Evolutionary conservation across 92 coral and sea anemone species (phyloP).

Genomic region (Zoanthus solanderi): DNA sequence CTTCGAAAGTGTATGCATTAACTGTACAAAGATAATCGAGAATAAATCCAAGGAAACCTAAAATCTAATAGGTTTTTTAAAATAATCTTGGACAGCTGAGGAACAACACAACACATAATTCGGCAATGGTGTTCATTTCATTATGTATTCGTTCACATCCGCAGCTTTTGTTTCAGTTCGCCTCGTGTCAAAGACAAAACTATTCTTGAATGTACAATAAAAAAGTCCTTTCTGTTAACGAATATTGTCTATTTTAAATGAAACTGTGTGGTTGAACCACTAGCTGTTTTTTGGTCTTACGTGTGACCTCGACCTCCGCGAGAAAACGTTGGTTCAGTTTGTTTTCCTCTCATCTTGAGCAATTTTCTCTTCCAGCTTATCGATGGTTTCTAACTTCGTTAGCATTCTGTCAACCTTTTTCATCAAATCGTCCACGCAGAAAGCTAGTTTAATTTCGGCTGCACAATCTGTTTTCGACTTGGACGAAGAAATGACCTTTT

Average conservation of each 20-base stretch:
- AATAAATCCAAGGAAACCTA: background rate
- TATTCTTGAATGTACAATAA: background rate
- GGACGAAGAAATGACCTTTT: slow-evolving; percentile 6
- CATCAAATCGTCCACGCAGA: slow-evolving; percentile 52
- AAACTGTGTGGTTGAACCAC: background rate
- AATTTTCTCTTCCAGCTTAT: slow-evolving; percentile 39
- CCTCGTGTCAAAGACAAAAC: background rate
- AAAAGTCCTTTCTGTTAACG: background rate
- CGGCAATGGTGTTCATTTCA: background rate
- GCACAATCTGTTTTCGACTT: slow-evolving; percentile 35
- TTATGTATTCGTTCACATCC: background rate
- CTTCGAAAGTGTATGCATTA: background rate
- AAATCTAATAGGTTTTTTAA: no score
- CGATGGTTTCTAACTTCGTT: slow-evolving; percentile 41
- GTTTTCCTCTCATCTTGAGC: slow-evolving; percentile 16
- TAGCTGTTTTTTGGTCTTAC: background rate
- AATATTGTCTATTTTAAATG: background rate
- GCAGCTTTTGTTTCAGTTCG: background rate
- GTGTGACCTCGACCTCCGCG: background rate
- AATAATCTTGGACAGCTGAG: background rate
- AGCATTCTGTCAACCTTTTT: slow-evolving; percentile 48
- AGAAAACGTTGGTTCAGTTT: background rate
- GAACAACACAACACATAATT: background rate
- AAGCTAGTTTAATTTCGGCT: slow-evolving; percentile 33
- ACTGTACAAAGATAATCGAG: background rate